Evolutionary conservation across 2,113 vertebrate genomes (phyloP).

Genomic region (Chlamydotis undulata): DNA sequence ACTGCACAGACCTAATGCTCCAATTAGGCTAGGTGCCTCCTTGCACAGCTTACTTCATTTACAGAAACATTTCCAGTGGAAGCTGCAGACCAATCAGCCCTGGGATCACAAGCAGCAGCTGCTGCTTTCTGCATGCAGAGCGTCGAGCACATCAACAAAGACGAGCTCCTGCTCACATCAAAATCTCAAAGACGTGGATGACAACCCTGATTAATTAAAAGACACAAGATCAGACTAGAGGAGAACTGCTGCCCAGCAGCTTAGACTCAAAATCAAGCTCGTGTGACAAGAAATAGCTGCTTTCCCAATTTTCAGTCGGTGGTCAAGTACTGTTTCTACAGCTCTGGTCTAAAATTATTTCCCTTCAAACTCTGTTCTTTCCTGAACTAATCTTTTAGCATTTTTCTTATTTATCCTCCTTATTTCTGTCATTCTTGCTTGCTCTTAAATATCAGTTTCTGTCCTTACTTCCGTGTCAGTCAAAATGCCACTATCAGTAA

Average conservation of each 20-base stretch:
- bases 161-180: background rate
- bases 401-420: background rate
- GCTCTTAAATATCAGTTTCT: conserved; percentile 20
- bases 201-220: conserved; percentile 20
- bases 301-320: background rate
- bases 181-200: conserved; percentile 16
- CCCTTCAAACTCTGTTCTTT: background rate
- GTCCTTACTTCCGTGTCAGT: background rate
- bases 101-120: conserved; percentile 27
- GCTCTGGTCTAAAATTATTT: background rate
- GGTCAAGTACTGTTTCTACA: background rate
- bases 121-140: background rate
- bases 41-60: background rate
- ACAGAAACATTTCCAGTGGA: background rate
- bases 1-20: background rate
- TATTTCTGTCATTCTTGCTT: conserved; percentile 26
- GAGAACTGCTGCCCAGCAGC: background rate
- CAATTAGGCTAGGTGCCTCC: background rate
- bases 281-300: background rate
- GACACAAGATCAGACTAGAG: background rate
- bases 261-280: background rate
- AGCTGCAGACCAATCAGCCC: background rate
- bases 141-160: background rate
- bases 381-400: background rate
- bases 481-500: conserved; percentile 39